Evolutionary conservation across 2,113 vertebrate species (phyloP).

Genomic region (Dicaeum eximium): DNA sequence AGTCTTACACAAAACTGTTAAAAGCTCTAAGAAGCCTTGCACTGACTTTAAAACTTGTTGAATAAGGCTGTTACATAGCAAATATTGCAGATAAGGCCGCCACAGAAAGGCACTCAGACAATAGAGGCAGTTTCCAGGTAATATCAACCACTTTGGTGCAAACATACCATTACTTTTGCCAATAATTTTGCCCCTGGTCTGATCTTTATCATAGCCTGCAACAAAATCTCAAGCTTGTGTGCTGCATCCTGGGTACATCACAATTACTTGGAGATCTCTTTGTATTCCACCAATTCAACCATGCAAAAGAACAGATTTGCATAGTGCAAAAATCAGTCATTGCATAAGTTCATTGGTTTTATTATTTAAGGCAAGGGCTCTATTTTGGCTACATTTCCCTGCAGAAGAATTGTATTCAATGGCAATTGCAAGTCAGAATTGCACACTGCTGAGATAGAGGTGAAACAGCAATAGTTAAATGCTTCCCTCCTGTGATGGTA

Average conservation of each 20-base stretch:
- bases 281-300: neutral
- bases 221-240: neutral
- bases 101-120: neutral
- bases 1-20: neutral
- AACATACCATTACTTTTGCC: neutral
- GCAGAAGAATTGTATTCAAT: neutral
- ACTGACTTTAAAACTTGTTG: neutral
- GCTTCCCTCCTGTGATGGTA: conserved; percentile 23
- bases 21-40: neutral
- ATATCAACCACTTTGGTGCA: neutral
- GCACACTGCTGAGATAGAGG: neutral
- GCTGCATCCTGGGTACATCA: neutral
- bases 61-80: neutral
- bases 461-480: conserved; percentile 36
- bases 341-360: neutral
- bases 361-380: neutral
- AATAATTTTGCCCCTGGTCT: neutral
- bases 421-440: neutral
- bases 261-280: neutral
- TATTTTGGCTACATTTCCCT: neutral
- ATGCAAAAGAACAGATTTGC: neutral
- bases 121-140: neutral
- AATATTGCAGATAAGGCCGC: neutral
- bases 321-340: neutral
- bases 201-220: neutral